Percentiles rank a stretch among this genome's conserved stretches.
phyloP scores from a whole-genome alignment of 2,113 vertebrate genomes.

The Pomatostomus ruficeps region DNA sequence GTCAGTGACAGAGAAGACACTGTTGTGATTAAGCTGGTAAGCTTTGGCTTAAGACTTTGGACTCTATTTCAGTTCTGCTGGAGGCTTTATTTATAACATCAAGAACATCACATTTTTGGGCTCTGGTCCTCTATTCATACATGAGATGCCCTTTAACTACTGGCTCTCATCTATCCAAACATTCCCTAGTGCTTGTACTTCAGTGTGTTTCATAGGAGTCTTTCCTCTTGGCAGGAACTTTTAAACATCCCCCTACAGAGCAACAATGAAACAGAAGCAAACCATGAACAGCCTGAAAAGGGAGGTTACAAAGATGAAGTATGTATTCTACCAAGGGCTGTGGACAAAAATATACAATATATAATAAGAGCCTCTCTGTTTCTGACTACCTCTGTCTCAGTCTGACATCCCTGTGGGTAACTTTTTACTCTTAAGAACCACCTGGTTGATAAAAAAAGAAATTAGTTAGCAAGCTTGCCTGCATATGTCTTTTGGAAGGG shows the following conservation, averaged over 20 bases:
- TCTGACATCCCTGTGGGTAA: neutral
- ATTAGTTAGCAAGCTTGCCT: neutral
- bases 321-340: neutral
- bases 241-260: neutral
- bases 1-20: neutral
- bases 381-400: neutral
- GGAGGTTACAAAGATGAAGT: neutral
- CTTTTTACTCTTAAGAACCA: neutral
- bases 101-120: neutral
- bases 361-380: neutral
- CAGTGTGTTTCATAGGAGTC: neutral
- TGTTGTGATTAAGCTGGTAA: neutral
- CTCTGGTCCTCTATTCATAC: neutral
- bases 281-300: neutral
- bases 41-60: neutral
- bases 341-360: fast-evolving
- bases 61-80: neutral
- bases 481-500: neutral
- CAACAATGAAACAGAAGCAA: neutral
- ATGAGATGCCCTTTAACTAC: neutral
- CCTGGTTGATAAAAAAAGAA: neutral
- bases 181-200: neutral
- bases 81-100: neutral
- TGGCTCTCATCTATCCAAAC: neutral
- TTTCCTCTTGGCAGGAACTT: neutral